A percentile compares a stretch with the other conserved stretches of the same genome.
phyloP scores from a whole-genome alignment of 2,113 vertebrate species.

The Diglossa brunneiventris region DNA sequence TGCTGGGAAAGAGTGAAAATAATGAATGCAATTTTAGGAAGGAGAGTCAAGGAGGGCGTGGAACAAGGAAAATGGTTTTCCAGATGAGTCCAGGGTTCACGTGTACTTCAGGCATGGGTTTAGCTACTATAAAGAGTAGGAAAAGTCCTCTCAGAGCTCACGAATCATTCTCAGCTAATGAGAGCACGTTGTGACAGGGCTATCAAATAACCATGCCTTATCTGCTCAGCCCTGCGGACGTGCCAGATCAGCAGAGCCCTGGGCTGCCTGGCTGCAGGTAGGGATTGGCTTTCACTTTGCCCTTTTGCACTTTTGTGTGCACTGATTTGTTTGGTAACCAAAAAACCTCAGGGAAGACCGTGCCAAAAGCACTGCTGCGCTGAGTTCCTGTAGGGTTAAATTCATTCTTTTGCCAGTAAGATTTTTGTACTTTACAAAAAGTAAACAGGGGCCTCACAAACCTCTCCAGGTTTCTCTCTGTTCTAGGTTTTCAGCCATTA shows the following conservation, averaged over 20 bases:
- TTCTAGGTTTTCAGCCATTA: neutral
- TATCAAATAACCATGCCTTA: slow-evolving; percentile 22
- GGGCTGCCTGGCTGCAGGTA: neutral
- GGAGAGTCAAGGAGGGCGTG: neutral
- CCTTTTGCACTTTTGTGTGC: neutral
- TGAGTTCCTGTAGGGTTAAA: slow-evolving; percentile 25
- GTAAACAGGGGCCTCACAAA: neutral
- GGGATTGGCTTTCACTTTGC: neutral
- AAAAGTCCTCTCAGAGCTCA: neutral
- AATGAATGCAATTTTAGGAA: neutral
- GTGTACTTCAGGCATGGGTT: neutral
- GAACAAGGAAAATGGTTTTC: neutral
- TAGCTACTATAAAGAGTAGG: neutral
- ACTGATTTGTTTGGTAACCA: neutral
- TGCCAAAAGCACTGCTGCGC: neutral
- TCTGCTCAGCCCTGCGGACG: slow-evolving; percentile 4
- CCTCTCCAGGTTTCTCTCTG: neutral
- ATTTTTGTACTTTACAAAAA: neutral
- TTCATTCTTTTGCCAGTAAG: neutral
- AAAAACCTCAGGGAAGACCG: neutral
- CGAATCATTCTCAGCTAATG: slow-evolving; percentile 35
- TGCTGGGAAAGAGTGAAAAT: neutral
- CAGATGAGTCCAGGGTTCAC: neutral
- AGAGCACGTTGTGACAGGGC: neutral
- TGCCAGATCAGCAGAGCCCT: neutral